These are phyloP conservation scores for Caranx ignobilis DNA, from an alignment of 2,113 vertebrate species.

Conservation along the genomic window DNA sequence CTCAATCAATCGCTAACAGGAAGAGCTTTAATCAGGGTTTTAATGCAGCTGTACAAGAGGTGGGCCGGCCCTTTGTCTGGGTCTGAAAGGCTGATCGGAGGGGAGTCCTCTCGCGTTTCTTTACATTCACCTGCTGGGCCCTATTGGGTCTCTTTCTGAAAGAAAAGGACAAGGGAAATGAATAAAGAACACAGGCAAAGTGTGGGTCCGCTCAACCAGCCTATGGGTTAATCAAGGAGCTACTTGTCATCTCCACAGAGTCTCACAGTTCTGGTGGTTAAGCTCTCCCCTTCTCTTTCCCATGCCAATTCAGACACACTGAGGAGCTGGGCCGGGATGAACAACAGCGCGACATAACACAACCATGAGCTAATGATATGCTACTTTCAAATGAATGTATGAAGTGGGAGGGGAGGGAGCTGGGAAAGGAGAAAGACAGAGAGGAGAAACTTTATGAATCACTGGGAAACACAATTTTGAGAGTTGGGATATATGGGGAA, in stretches of 20 bases:
- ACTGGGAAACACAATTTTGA: conserved; percentile 40
- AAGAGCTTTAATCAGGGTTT: conserved; percentile 96
- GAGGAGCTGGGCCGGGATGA: conserved; percentile 85
- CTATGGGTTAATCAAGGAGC: conserved; percentile 92
- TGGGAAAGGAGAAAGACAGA: conserved; percentile 9
- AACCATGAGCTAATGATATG: conserved; percentile 90
- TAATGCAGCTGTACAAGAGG: conserved; percentile 90
- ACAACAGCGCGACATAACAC: conserved; percentile 84
- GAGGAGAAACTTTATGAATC: conserved; percentile 36
- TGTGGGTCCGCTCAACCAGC: conserved; percentile 86
- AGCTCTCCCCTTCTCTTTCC: conserved; percentile 81
- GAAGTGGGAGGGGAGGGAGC: conserved; percentile 2
- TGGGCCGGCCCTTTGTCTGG: conserved; percentile 88
- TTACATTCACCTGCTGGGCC: conserved; percentile 98
- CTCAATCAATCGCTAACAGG: conserved; percentile 91
- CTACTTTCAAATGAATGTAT: conserved; percentile 56
- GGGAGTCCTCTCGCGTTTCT: conserved; percentile 92
- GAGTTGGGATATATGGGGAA: conserved; percentile 14
- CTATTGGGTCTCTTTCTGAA: conserved; percentile 97
- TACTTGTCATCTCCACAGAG: conserved; percentile 91
- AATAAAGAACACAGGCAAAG: conserved; percentile 91
- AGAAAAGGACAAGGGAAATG: conserved; percentile 89
- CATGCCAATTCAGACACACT: conserved; percentile 87
- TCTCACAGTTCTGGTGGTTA: conserved; percentile 88
- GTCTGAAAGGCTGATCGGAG: conserved; percentile 86